Evolutionary conservation across 2,113 vertebrate genomes (phyloP), one percentile per base, ranked within the genome.

Genomic region (Beaufortia kweichowensis): DNA sequence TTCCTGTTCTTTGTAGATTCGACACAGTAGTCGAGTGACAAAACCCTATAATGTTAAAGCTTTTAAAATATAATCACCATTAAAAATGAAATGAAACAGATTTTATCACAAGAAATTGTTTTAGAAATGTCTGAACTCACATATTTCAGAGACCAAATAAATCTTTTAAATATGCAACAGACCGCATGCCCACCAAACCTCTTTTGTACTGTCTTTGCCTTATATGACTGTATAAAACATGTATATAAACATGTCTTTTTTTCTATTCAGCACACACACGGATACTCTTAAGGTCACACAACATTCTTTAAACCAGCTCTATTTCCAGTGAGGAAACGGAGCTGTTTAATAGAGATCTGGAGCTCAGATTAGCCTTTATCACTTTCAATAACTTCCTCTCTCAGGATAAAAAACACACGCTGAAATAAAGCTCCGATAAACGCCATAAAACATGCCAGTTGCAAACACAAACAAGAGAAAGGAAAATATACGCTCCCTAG

Each of bases 291-390:
- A 59, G 78, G 81, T 80, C 76, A 82, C 70, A 85, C 79, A 62
- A 78, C 71, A 74, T 82, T 81, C 85, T 85, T 87, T 80, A 84
- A 83, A 70, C 59, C 82, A 76, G 81, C 85, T 85, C 80, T 63
- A 85, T 84, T 87, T 85, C 84, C 83, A 82, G 76, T 57, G 61
- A 84, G 81, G 88, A 90, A 89, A 86, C 81, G 79, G 85, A 81
- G 77, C 64, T 39, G 28, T 84, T 84, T 86, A 86, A 85, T 87
- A 79, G 76, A 86, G 88, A 90, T 90, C 69, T 81, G 43, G 68
- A 75, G 83, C 26, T 43, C 74, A 83, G 88, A 91, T 89, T 87
- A 86, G 70, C 78, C 70, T 88, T 85, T 76, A 83, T 79, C 69
- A 74, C 24, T 62, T 67, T 56, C 77, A 89, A 85, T 77, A 76